These are phyloP conservation scores for Actias luna DNA, from an alignment of 2,888 invertebrate species.

Conservation along the genomic window DNA sequence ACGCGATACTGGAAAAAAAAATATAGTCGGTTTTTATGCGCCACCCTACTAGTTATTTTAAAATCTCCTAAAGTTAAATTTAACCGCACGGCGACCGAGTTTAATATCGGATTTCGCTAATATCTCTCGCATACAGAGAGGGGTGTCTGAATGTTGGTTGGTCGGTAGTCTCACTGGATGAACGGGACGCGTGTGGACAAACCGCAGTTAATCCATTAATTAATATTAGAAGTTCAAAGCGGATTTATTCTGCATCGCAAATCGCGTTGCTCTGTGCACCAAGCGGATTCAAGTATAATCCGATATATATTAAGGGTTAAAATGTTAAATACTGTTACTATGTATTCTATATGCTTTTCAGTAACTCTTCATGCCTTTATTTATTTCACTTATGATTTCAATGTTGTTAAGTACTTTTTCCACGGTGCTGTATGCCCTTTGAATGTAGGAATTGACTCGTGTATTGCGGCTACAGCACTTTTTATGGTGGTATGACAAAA, in stretches of 20 bases:
- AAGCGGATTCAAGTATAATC: background rate
- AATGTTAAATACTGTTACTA: background rate
- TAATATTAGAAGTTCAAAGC: conserved; percentile 8
- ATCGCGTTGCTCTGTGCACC: conserved; percentile 8
- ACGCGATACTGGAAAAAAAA: no score
- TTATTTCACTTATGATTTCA: no score
- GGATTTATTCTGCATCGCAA: conserved; percentile 14
- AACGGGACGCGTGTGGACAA: background rate
- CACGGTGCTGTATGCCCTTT: no score
- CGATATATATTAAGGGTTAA: background rate
- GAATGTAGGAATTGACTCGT: no score
- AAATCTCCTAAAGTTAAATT: background rate
- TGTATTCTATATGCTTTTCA: no score
- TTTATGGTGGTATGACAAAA: no score
- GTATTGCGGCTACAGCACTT: no score
- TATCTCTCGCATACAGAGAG: background rate
- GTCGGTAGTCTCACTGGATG: background rate
- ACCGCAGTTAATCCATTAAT: conserved; percentile 1
- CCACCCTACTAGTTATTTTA: no score
- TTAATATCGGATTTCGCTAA: background rate
- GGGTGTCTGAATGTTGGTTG: no score
- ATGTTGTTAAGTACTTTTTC: no score
- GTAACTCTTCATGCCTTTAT: no score
- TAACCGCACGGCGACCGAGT: background rate
- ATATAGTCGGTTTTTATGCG: no score